Percentiles rank a stretch among this genome's conserved stretches.
phyloP scores from a whole-genome alignment of 2,113 vertebrate species.

The Neopipo cinnamomea region DNA sequence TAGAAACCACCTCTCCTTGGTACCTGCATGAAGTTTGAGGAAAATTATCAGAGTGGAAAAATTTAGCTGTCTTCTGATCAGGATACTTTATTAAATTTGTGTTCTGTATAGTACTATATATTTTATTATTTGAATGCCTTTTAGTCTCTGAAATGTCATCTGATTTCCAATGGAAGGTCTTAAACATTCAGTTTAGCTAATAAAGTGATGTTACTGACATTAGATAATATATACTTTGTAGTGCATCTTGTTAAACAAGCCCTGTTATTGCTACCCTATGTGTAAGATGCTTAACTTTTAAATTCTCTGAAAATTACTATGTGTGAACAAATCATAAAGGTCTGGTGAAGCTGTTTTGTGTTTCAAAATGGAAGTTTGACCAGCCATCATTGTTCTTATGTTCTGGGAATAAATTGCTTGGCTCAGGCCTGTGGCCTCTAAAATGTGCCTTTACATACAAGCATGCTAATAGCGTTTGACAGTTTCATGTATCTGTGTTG shows the following conservation, averaged over 20 bases:
- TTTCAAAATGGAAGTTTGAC: neutral
- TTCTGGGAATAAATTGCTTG: neutral
- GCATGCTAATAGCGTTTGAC: neutral
- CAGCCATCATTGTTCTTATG: neutral
- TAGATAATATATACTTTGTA: neutral
- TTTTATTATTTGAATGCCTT: neutral
- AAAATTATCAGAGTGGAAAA: neutral
- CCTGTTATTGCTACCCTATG: neutral
- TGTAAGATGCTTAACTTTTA: neutral
- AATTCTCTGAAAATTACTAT: neutral
- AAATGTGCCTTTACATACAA: neutral
- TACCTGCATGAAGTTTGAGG: neutral
- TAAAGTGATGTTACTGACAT: neutral
- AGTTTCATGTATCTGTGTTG: neutral
- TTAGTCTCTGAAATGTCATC: neutral
- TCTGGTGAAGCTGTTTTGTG: neutral
- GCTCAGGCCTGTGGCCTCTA: neutral
- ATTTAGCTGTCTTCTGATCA: neutral
- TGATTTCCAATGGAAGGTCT: neutral
- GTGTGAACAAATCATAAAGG: neutral
- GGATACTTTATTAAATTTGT: neutral
- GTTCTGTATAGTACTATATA: neutral
- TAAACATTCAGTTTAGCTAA: neutral
- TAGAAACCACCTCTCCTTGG: neutral
- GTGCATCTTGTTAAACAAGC: neutral